A percentile compares a stretch with the other conserved stretches of the same genome.
phyloP scores from a whole-genome alignment of 2,113 vertebrate genomes.

The Aepyceros melampus region DNA sequence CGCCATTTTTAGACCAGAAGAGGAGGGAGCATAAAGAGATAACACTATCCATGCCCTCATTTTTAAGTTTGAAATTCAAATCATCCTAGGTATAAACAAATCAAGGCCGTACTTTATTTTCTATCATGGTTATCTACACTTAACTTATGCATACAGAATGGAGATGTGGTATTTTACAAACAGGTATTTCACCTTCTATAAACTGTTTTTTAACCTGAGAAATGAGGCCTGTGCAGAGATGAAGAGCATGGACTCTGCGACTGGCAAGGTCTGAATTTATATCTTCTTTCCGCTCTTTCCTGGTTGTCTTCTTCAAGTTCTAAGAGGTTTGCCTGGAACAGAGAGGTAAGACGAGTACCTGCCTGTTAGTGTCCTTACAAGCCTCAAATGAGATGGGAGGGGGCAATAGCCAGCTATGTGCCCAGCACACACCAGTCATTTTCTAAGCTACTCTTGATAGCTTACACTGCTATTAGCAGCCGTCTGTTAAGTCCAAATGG shows the following conservation, averaged over 20 bases:
- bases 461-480: background rate
- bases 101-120: background rate
- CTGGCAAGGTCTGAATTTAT: background rate
- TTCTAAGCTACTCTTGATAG: background rate
- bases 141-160: background rate
- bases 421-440: too few relatives aligned
- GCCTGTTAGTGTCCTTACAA: too few relatives aligned
- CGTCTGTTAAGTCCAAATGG: too few relatives aligned
- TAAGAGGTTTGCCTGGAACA: rapidly evolving
- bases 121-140: background rate
- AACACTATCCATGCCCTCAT: background rate
- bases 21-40: background rate
- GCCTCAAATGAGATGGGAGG: background rate
- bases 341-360: rapidly evolving
- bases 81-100: background rate
- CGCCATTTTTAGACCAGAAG: background rate
- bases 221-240: background rate
- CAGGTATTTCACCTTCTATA: background rate
- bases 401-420: background rate
- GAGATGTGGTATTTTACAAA: background rate
- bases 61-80: background rate
- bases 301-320: background rate
- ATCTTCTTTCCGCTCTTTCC: rapidly evolving
- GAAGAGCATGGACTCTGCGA: background rate
- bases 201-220: background rate